These are phyloP conservation scores for Cynoglossus semilaevis DNA, from an alignment of 2,113 vertebrate species.

Conservation along the genomic window DNA sequence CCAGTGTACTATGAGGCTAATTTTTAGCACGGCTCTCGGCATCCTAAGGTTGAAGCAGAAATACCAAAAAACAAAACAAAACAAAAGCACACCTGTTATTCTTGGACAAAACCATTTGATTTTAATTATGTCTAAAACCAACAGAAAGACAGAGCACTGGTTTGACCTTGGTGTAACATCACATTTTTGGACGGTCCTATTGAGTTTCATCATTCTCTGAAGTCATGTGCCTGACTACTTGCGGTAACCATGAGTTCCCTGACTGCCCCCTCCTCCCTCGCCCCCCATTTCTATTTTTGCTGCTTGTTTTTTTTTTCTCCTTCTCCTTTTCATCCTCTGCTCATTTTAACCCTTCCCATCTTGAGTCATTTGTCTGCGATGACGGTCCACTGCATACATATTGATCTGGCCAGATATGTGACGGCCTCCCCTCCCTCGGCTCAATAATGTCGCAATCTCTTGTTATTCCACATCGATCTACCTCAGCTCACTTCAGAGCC, in stretches of 20 bases:
- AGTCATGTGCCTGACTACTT: conserved; percentile 23
- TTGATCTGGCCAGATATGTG: conserved; percentile 61
- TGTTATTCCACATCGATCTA: conserved; percentile 66
- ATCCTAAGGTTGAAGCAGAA: conserved; percentile 10
- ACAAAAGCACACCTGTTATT: too few species aligned
- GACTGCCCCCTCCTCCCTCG: neutral
- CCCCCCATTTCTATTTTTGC: conserved; percentile 24
- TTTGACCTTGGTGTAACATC: conserved; percentile 15
- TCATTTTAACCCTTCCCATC: conserved; percentile 20
- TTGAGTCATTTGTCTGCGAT: conserved; percentile 48
- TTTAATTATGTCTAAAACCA: neutral
- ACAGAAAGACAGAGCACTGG: conserved; percentile 5
- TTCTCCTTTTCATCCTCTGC: conserved; percentile 3
- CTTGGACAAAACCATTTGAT: too few species aligned
- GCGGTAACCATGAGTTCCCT: conserved; percentile 19
- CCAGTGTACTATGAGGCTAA: conserved; percentile 17
- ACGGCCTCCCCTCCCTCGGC: conserved; percentile 50
- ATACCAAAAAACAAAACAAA: neutral
- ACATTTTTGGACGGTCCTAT: too few species aligned
- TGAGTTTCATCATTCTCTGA: conserved; percentile 38
- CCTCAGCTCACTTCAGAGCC: conserved; percentile 32
- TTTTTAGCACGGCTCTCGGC: conserved; percentile 16
- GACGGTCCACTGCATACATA: conserved; percentile 58
- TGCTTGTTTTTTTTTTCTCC: conserved; percentile 16
- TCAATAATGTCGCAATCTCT: conserved; percentile 69